Conservation (phyloP, 1,140 invertebrate genomes). For the Sycophaga agraensis region DNA sequence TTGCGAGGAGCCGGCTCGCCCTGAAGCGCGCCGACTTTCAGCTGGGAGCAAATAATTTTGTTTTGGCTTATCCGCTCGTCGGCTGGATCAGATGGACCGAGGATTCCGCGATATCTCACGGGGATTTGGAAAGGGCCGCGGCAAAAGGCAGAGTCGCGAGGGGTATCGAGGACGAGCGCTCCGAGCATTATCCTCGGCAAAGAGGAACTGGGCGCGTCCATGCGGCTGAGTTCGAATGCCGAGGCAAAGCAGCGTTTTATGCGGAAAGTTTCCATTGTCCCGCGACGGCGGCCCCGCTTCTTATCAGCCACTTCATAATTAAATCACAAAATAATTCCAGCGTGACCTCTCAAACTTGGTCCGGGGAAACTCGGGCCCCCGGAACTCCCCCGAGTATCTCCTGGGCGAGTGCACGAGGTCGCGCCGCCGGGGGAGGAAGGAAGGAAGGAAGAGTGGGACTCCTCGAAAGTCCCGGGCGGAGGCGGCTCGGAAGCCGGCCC, state of each 20-base stretch:
- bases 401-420: not conserved
- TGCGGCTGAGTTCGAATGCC: not conserved
- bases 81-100: too few species aligned
- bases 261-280: slow-evolving; percentile 21
- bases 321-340: slow-evolving; percentile 25
- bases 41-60: too few species aligned
- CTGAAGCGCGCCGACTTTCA: too few species aligned
- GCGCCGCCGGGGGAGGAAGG: slow-evolving; percentile 22
- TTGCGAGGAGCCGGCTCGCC: too few species aligned
- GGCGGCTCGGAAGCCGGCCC: not conserved
- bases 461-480: slow-evolving; percentile 5
- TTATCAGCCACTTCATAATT: slow-evolving; percentile 27
- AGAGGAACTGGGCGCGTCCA: too few species aligned
- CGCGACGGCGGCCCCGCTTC: not conserved
- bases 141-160: too few species aligned
- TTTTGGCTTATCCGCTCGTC: too few species aligned
- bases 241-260: slow-evolving; percentile 17
- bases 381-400: not conserved
- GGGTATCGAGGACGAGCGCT: too few species aligned
- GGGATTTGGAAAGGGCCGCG: too few species aligned
- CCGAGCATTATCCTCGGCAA: too few species aligned
- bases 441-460: slow-evolving; percentile 26
- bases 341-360: slow-evolving; percentile 19
- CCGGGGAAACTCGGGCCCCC: slow-evolving; percentile 8
- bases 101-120: too few species aligned